Conservation (phyloP, 1,140 invertebrate genomes). For the Bombus pyrosoma region DNA sequence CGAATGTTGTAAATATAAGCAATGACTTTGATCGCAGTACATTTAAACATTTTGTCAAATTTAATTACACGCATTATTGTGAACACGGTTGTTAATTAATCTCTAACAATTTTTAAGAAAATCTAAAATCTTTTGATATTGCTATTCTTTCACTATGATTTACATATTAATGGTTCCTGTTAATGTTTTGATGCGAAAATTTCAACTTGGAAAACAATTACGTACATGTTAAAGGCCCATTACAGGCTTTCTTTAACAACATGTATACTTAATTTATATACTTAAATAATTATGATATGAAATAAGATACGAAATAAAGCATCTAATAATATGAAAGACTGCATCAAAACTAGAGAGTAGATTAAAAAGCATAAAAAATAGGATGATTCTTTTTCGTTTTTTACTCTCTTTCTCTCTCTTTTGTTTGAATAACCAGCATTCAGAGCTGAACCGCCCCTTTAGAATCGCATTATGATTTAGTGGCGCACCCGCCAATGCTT, state of each 20-base stretch:
- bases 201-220: no score
- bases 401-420: not conserved
- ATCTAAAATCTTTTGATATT: no score
- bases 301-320: not conserved
- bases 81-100: not conserved
- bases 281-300: no score
- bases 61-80: not conserved
- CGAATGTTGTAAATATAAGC: not conserved
- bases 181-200: no score
- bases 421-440: constrained; percentile 50
- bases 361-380: not conserved
- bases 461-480: constrained; percentile 63
- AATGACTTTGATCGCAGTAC: not conserved
- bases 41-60: not conserved
- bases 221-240: no score
- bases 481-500: constrained; percentile 42
- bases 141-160: no score
- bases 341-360: not conserved
- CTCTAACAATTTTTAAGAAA: no score
- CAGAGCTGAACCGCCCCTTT: constrained; percentile 53
- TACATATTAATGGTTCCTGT: no score
- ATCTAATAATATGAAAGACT: not conserved
- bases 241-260: no score
- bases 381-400: constrained; percentile 1
- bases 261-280: not conserved